These are phyloP conservation scores for Coptotermes formosanus DNA, from an alignment of 1,140 invertebrate genomes.

Conservation along the genomic window DNA sequence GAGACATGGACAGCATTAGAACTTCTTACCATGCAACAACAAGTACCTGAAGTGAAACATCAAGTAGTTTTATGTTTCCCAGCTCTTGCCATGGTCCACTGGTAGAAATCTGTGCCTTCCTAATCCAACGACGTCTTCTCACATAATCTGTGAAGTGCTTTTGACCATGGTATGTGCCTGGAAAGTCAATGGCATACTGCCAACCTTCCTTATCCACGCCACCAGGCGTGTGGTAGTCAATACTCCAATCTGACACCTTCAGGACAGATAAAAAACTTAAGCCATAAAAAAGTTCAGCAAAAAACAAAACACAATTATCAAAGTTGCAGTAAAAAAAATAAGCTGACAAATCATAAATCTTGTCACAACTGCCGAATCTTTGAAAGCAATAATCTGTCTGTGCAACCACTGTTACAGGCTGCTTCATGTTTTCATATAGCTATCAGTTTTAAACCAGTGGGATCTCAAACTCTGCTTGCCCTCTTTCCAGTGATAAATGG, in stretches of 20 bases:
- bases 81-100: slow-evolving; percentile 84
- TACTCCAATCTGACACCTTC: slow-evolving; percentile 82
- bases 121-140: slow-evolving; percentile 78
- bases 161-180: slow-evolving; percentile 76
- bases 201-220: slow-evolving; percentile 88
- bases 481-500: too few species aligned
- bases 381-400: too few species aligned
- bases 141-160: slow-evolving; percentile 88
- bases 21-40: background rate
- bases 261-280: background rate
- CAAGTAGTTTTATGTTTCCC: slow-evolving; percentile 77
- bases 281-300: background rate
- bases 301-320: too few species aligned
- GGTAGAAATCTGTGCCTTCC: slow-evolving; percentile 76
- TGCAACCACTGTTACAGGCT: too few species aligned
- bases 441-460: too few species aligned
- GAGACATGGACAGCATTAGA: background rate
- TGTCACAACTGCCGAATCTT: too few species aligned
- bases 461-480: too few species aligned
- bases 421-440: too few species aligned
- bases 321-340: too few species aligned
- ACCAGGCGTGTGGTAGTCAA: slow-evolving; percentile 85
- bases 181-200: slow-evolving; percentile 93
- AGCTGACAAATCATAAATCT: too few species aligned
- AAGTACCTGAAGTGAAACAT: slow-evolving; percentile 72